Evolutionary conservation across 2,113 vertebrate genomes (phyloP).

Genomic region (Tilapia sparmanii): DNA sequence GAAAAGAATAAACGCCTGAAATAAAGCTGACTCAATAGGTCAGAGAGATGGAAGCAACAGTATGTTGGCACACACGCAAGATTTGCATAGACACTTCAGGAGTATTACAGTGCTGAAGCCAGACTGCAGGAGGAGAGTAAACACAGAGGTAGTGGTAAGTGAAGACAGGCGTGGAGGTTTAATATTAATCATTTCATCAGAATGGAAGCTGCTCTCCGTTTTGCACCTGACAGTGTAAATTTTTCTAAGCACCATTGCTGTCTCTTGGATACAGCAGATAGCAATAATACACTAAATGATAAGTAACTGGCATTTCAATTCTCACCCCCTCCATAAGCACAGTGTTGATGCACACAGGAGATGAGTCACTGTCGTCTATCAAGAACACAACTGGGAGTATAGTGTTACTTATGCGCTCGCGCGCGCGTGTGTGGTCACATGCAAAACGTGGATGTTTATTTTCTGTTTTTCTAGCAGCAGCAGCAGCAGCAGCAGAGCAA

Average conservation of each 20-base stretch:
- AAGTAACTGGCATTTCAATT: conserved; percentile 47
- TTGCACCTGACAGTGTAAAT: conserved; percentile 5
- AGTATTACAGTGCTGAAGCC: not conserved
- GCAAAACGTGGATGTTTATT: not conserved
- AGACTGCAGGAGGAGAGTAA: conserved; percentile 13
- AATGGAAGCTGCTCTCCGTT: conserved; percentile 4
- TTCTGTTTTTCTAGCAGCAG: not conserved
- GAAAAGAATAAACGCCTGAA: not conserved
- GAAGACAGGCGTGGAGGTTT: not conserved
- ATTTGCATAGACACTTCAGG: conserved; percentile 15
- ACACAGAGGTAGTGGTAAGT: conserved; percentile 8
- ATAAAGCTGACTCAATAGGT: conserved; percentile 11
- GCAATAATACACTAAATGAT: conserved; percentile 41
- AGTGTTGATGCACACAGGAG: conserved; percentile 4
- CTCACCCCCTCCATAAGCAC: conserved; percentile 43
- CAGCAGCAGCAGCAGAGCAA: not conserved
- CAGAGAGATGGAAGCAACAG: not conserved
- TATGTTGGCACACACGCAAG: not conserved
- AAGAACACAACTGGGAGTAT: conserved; percentile 13
- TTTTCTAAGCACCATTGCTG: not conserved
- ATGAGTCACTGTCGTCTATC: conserved; percentile 52
- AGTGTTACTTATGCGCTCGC: not conserved
- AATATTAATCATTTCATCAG: conserved; percentile 27
- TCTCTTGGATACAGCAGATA: conserved; percentile 29
- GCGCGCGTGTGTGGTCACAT: fast-evolving